Percentiles rank a stretch among this genome's conserved stretches.
Evolutionary conservation across 2,113 vertebrate species (phyloP).

Genomic region (Clinocottus analis): DNA sequence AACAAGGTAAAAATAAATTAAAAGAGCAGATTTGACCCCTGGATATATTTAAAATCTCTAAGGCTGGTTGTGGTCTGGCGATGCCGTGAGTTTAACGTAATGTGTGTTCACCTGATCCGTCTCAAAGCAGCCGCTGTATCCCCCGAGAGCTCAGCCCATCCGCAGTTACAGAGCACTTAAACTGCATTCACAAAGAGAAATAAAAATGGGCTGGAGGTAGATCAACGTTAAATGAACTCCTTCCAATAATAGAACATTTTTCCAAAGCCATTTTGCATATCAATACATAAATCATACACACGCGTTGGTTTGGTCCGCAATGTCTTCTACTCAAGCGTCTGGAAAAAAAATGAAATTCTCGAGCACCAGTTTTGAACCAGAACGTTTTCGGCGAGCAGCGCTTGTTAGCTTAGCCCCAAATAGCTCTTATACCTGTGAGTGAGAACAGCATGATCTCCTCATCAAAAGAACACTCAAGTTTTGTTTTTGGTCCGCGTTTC

Average conservation of each 20-base stretch:
- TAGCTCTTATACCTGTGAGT: not conserved
- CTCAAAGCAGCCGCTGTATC: not conserved
- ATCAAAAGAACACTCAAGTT: not conserved
- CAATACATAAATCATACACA: not conserved
- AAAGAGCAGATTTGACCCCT: constrained; percentile 32
- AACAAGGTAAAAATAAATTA: not conserved
- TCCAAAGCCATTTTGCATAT: not conserved
- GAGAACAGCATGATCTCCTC: not conserved
- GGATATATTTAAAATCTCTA: not conserved
- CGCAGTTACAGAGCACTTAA: not conserved
- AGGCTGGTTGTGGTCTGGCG: constrained; percentile 17
- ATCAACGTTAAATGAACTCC: not conserved
- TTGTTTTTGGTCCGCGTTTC: too few species aligned
- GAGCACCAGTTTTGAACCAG: too few species aligned
- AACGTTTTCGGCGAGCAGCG: too few species aligned
- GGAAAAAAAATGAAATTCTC: too few species aligned
- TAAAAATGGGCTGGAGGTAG: not conserved
- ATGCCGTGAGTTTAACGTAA: constrained; percentile 1
- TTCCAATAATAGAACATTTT: not conserved
- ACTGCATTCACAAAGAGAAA: not conserved
- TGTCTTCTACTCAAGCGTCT: too few species aligned
- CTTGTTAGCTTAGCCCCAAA: too few species aligned
- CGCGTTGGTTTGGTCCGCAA: too few species aligned
- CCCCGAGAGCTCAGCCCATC: not conserved
- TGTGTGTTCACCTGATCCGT: constrained; percentile 8